Evolutionary conservation across 2,888 invertebrate genomes (phyloP).

Genomic region (Gibbula magus): DNA sequence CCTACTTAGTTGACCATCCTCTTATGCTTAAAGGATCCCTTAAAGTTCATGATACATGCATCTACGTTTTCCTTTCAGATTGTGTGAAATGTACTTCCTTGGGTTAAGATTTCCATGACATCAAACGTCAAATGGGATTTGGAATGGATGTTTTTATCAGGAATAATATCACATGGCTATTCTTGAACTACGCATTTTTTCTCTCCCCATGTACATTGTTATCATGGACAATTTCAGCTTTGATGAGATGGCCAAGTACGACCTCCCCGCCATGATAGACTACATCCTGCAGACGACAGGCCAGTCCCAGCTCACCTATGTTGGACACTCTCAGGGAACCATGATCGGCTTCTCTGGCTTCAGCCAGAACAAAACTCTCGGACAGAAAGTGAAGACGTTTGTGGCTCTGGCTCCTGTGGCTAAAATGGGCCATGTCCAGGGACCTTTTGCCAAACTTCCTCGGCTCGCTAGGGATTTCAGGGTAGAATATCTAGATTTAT

Average conservation of each 20-base stretch:
- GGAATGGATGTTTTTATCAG: too few relatives aligned
- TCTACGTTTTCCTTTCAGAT: too few relatives aligned
- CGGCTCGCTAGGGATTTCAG: slow-evolving; percentile 56
- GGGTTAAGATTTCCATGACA: too few relatives aligned
- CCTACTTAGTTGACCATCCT: too few relatives aligned
- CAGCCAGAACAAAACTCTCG: slow-evolving; percentile 64
- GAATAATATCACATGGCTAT: too few relatives aligned
- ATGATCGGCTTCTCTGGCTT: slow-evolving; percentile 72
- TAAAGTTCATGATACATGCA: too few relatives aligned
- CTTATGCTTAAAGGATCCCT: too few relatives aligned
- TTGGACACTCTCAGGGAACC: slow-evolving; percentile 93
- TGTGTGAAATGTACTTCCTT: too few relatives aligned
- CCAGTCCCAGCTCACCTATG: slow-evolving; percentile 81
- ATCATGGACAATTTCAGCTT: too few relatives aligned
- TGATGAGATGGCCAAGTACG: slow-evolving; percentile 91
- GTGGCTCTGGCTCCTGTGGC: slow-evolving; percentile 75
- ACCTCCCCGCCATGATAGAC: slow-evolving; percentile 90
- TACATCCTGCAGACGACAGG: slow-evolving; percentile 81
- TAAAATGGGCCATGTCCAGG: slow-evolving; percentile 57
- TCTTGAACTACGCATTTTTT: too few relatives aligned
- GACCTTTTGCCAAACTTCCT: slow-evolving; percentile 61
- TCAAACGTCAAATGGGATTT: too few relatives aligned
- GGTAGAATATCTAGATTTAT: slow-evolving; percentile 33
- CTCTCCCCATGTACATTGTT: too few relatives aligned
- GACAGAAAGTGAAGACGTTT: slow-evolving; percentile 69